Evolutionary conservation across 1,140 invertebrate species (phyloP).

Genomic region (Papilio xuthus): DNA sequence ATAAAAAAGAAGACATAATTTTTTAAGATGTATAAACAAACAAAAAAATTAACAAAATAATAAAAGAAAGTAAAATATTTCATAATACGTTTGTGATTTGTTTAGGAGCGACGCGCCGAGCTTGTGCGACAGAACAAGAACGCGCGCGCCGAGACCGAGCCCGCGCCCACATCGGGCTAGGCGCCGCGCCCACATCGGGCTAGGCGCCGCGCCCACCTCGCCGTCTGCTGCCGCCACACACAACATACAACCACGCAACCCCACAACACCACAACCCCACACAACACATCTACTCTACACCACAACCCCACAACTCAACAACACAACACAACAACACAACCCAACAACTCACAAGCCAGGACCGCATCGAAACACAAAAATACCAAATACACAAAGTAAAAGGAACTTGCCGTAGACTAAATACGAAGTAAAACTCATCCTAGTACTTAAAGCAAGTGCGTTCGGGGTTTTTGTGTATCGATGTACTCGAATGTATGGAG

Average conservation of each 20-base stretch:
- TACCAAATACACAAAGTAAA: background rate
- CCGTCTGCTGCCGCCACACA: slow-evolving; percentile 36
- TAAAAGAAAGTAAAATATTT: background rate
- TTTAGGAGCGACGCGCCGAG: slow-evolving; percentile 91
- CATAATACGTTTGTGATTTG: background rate
- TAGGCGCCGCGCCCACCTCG: slow-evolving; percentile 49
- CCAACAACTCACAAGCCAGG: background rate
- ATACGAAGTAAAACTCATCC: background rate
- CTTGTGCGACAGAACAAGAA: slow-evolving; percentile 93
- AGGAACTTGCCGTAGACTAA: background rate
- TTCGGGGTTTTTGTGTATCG: background rate
- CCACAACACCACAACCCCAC: background rate
- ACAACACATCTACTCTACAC: background rate
- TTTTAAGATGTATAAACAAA: too few species aligned
- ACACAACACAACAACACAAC: background rate
- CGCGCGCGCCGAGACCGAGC: slow-evolving; percentile 73
- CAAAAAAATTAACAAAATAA: too few species aligned
- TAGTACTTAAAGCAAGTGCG: background rate
- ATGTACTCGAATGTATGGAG: background rate
- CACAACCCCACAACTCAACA: background rate
- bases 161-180: slow-evolving; percentile 63
- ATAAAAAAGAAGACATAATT: too few species aligned
- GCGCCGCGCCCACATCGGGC: slow-evolving; percentile 40
- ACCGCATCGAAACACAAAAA: background rate
- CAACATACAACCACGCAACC: background rate